Evolutionary conservation across 1,140 invertebrate genomes (phyloP).

Genomic region (Pseudomyrmex pallidus): DNA sequence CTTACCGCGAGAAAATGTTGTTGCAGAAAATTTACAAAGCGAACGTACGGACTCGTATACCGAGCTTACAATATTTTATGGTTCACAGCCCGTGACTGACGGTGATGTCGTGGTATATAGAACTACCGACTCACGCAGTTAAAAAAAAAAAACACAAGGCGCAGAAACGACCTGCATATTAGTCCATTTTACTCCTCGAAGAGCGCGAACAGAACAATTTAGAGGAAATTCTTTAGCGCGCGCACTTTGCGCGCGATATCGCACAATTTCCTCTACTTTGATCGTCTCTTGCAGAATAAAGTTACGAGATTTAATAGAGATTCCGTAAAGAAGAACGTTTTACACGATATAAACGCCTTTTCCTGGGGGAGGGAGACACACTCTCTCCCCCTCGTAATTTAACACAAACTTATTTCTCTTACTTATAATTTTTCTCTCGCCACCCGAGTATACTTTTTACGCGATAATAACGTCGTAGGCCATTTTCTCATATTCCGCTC

Average conservation of each 20-base stretch:
- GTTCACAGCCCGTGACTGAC: neutral
- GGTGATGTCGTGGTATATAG: neutral
- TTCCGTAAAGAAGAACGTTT: slow-evolving; percentile 25
- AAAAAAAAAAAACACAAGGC: neutral
- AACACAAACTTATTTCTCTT: slow-evolving; percentile 28
- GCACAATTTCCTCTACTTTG: neutral
- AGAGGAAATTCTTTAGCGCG: neutral
- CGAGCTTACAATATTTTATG: slow-evolving; percentile 45
- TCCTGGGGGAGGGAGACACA: neutral
- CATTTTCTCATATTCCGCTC: slow-evolving; percentile 46
- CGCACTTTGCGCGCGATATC: slow-evolving; percentile 13
- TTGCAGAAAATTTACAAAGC: neutral
- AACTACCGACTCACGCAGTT: neutral
- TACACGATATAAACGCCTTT: slow-evolving; percentile 27
- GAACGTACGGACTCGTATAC: slow-evolving; percentile 9
- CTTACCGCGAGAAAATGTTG: neutral
- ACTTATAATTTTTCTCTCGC: slow-evolving; percentile 32
- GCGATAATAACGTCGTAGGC: slow-evolving; percentile 31
- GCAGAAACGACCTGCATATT: neutral
- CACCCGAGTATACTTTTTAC: slow-evolving; percentile 15
- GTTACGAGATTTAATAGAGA: slow-evolving; percentile 10
- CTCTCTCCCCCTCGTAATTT: neutral
- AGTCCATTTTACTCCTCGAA: neutral
- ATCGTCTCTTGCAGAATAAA: neutral
- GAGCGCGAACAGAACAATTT: slow-evolving; percentile 5